Evolutionary conservation across 37 sponge, comb jelly and placozoan genomes (phyloP).

Genomic region (Ephydatia muelleri): DNA sequence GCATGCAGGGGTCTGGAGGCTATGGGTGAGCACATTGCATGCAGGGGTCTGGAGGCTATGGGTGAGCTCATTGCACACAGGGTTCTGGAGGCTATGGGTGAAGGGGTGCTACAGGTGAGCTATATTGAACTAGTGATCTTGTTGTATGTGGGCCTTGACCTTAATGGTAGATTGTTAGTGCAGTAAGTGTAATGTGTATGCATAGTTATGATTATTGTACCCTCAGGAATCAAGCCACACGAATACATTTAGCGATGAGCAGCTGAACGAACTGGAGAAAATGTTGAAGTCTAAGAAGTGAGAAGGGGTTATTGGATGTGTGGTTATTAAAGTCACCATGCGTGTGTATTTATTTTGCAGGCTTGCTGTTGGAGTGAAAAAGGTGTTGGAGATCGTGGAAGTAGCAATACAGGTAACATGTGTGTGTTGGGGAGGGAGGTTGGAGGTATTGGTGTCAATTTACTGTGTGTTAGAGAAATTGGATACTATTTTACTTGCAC

Average conservation of each 20-base stretch:
- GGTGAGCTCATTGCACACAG: constrained; percentile 8
- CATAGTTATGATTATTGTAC: neutral
- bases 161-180: too few relatives aligned
- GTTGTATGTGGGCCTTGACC: too few relatives aligned
- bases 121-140: too few relatives aligned
- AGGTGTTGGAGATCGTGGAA: constrained; percentile 69
- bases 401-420: constrained; percentile 49
- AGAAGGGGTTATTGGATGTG: neutral
- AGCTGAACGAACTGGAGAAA: constrained; percentile 33
- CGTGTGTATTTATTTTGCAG: neutral
- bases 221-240: constrained; percentile 28
- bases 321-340: neutral
- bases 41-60: too few relatives aligned
- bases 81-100: too few relatives aligned
- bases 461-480: too few relatives aligned
- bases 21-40: constrained; percentile 26
- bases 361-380: constrained; percentile 78
- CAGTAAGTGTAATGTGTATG: neutral
- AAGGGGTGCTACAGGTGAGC: too few relatives aligned
- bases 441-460: too few relatives aligned
- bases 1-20: too few relatives aligned
- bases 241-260: constrained; percentile 18
- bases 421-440: neutral
- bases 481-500: neutral
- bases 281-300: constrained; percentile 36